A percentile compares a stretch with the other conserved stretches of the same genome.
These are phyloP conservation scores for Hydrotaea cyrtoneurina DNA, from an alignment of 2,888 invertebrate genomes.

Conservation along the genomic window DNA sequence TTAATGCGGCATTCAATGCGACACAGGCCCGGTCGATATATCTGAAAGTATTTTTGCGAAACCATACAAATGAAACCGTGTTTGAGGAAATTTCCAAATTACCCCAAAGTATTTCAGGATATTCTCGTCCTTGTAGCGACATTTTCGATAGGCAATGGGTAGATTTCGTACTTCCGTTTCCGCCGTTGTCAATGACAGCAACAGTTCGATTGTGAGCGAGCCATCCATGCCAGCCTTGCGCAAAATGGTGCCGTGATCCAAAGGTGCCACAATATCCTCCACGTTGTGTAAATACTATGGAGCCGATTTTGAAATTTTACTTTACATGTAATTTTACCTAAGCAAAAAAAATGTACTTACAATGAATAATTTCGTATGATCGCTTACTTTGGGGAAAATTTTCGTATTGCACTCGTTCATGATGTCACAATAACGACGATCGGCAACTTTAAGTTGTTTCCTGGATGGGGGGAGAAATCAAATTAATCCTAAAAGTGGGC, in stretches of 20 bases:
- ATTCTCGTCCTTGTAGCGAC: slow-evolving; percentile 76
- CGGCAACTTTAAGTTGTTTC: slow-evolving; percentile 63
- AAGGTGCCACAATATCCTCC: slow-evolving; percentile 73
- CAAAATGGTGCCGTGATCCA: slow-evolving; percentile 69
- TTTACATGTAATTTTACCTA: not conserved
- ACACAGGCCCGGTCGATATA: slow-evolving; percentile 76
- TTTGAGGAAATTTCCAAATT: not conserved
- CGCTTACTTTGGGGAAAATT: slow-evolving; percentile 64
- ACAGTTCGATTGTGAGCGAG: slow-evolving; percentile 71
- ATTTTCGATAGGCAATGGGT: slow-evolving; percentile 77
- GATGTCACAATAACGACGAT: slow-evolving; percentile 67
- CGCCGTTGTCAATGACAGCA: slow-evolving; percentile 71
- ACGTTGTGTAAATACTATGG: slow-evolving; percentile 75
- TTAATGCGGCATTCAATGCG: slow-evolving; percentile 78
- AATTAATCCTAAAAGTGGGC: too few relatives aligned
- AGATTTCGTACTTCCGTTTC: slow-evolving; percentile 74
- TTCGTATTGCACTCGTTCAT: slow-evolving; percentile 72
- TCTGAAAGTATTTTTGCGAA: slow-evolving; percentile 70
- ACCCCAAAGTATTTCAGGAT: slow-evolving; percentile 76
- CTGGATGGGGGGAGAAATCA: slow-evolving; percentile 43
- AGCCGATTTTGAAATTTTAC: not conserved
- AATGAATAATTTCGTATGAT: slow-evolving; percentile 42
- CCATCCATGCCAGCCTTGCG: slow-evolving; percentile 65
- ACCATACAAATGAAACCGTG: not conserved
- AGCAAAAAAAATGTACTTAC: slow-evolving; percentile 59